phyloP scores from a whole-genome alignment of 64 coral and sea anemone species.

The Stichodactyla helianthus region DNA sequence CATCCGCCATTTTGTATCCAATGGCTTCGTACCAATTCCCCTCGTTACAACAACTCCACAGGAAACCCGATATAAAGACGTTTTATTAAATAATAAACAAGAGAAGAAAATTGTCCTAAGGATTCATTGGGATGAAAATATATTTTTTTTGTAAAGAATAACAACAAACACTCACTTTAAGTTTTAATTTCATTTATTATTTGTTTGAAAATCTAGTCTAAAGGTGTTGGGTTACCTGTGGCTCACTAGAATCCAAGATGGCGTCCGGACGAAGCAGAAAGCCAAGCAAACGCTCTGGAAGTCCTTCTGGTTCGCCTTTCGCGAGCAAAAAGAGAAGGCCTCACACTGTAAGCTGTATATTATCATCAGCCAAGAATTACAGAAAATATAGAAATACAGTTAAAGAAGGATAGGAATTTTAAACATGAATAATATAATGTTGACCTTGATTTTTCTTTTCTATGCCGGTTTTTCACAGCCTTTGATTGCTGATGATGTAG shows the following conservation, averaged over 20 bases:
- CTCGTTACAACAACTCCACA: slow-evolving; percentile 32
- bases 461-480: slow-evolving; percentile 46
- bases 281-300: slow-evolving; percentile 35
- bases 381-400: not conserved
- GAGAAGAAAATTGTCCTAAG: not conserved
- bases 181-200: not conserved
- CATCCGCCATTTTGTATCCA: slow-evolving; percentile 75
- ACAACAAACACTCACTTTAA: not conserved
- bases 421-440: not conserved
- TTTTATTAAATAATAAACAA: too few species aligned
- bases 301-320: slow-evolving; percentile 42
- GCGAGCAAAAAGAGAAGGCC: slow-evolving; percentile 73
- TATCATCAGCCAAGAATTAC: not conserved
- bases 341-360: slow-evolving; percentile 59
- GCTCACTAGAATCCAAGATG: slow-evolving; percentile 60
- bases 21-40: not conserved
- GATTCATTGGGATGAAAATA: not conserved
- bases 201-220: not conserved
- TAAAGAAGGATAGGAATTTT: not conserved
- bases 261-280: slow-evolving; percentile 63
- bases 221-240: slow-evolving; percentile 9
- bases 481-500: slow-evolving; percentile 72
- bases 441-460: not conserved
- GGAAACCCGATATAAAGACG: not conserved
- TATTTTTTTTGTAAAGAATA: too few species aligned